Base-by-base conservation (phyloP, 2,797 vertebrate species). In the Lacerta bilineata region DNA sequence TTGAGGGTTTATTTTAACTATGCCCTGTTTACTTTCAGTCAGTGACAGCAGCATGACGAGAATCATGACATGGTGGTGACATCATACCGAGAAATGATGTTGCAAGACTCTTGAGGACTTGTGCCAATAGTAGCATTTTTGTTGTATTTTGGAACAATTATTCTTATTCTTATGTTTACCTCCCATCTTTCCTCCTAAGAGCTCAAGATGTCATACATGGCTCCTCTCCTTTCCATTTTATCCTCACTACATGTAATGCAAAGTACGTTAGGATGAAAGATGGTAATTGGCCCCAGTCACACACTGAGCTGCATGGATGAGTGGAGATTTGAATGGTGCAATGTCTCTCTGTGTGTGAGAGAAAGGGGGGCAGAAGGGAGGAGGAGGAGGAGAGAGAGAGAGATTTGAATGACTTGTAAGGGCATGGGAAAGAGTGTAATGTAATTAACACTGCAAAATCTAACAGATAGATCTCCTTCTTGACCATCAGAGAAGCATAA, bases 371-470 rank as follows among this genome's bases (percentile, higher is more conserved):
- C 33, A 13, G 10, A 13, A 11, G 2, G 11, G 3, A 10, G 46
- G 11, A 3, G 46, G 46, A 50, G 46, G 10, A 13, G 50, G 50
- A 50, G 50, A 39, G 33, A 11, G 23, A 80, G 93, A 94, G 95
- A 89, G 68, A 85, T 85, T 93, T 8, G 20, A 93, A 94, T 94
- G 93, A 84, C 94, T 93, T 91, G 91, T 92, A 88, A 91, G 66
- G 93, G 94, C 94, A 95, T 95, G 94, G 95, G 93, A 95, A 96
- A 95, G 91, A 94, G 92, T 95, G 90, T 87, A 90, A 91, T 79
- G 90, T 94, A 94, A 94, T 94, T 90, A 92, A 91, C 0, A 0
- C 13, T 89, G 90, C 87, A 92, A 92, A 96, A 94, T 95, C 88
- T 94, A 93, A 80, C 61, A 92, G 88, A 93, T 10, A 91, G 92